Evolutionary conservation across 2,888 invertebrate genomes (phyloP).

Genomic region (Mesorhabditis sp.): DNA sequence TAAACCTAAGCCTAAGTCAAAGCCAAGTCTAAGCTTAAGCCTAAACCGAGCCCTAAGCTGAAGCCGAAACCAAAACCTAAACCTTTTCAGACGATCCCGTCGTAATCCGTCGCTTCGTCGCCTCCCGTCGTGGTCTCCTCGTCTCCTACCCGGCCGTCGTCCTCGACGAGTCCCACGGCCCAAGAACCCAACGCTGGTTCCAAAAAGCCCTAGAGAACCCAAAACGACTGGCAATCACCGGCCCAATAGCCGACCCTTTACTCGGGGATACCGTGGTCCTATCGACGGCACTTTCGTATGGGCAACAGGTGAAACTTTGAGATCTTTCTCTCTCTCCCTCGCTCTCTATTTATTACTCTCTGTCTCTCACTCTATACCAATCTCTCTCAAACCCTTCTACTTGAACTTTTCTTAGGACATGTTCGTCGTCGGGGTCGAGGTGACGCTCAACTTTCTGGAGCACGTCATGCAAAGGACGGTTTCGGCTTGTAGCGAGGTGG

Average conservation of each 20-base stretch:
- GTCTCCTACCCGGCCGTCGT: constrained; percentile 2
- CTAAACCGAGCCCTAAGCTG: too few relatives aligned
- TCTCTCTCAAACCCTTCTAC: too few relatives aligned
- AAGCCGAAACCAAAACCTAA: not conserved
- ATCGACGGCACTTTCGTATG: not conserved
- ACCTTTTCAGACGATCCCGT: not conserved
- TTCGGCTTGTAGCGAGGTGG: not conserved
- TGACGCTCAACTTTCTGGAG: not conserved
- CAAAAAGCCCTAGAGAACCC: too few relatives aligned
- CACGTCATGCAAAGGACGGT: not conserved
- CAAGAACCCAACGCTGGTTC: not conserved
- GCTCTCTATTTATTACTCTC: too few relatives aligned
- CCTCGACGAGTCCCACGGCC: not conserved
- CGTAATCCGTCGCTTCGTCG: not conserved
- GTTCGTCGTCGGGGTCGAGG: not conserved
- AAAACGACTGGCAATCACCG: not conserved
- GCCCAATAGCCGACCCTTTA: not conserved
- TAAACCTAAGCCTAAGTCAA: too few relatives aligned
- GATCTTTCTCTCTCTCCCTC: too few relatives aligned
- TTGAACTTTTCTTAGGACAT: too few relatives aligned
- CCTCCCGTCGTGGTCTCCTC: constrained; percentile 4
- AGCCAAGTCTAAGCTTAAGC: too few relatives aligned
- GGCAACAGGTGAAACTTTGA: not conserved
- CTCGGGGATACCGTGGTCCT: not conserved
- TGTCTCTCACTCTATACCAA: too few relatives aligned